phyloP scores from a whole-genome alignment of 2,797 vertebrate genomes.

The Poecilia velifera region DNA sequence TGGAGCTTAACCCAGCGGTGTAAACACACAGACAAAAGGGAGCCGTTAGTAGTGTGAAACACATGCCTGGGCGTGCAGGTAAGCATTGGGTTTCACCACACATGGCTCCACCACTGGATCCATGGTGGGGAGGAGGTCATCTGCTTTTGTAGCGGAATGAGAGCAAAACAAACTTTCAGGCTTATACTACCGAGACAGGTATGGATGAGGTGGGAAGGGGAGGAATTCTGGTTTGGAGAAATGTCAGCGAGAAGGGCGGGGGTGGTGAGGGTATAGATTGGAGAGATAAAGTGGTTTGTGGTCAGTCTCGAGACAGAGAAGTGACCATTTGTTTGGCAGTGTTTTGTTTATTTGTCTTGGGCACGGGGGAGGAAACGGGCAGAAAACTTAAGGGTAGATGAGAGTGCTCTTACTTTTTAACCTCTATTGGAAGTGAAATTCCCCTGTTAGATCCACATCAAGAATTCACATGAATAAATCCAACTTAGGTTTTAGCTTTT shows the following conservation, averaged over 20 bases:
- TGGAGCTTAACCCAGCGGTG: constrained; percentile 68
- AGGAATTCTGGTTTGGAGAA: constrained; percentile 63
- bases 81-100: constrained; percentile 73
- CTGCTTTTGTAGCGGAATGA: constrained; percentile 72
- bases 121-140: constrained; percentile 67
- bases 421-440: constrained; percentile 2
- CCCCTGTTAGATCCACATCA: neutral
- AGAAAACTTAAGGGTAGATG: constrained; percentile 25
- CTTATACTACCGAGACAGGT: constrained; percentile 64
- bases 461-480: neutral
- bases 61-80: constrained; percentile 77
- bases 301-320: constrained; percentile 73
- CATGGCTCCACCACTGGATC: constrained; percentile 60
- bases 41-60: constrained; percentile 77
- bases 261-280: constrained; percentile 31
- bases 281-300: constrained; percentile 66
- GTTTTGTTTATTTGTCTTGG: constrained; percentile 70
- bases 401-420: constrained; percentile 5
- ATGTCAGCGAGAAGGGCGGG: constrained; percentile 37
- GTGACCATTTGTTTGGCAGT: constrained; percentile 71
- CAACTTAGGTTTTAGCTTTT: neutral
- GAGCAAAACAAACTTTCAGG: constrained; percentile 74
- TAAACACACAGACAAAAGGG: constrained; percentile 82
- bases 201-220: constrained; percentile 64
- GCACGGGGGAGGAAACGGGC: constrained; percentile 16